Conservation (phyloP, 2,888 invertebrate species). For the Drosophila stalkeri region DNA sequence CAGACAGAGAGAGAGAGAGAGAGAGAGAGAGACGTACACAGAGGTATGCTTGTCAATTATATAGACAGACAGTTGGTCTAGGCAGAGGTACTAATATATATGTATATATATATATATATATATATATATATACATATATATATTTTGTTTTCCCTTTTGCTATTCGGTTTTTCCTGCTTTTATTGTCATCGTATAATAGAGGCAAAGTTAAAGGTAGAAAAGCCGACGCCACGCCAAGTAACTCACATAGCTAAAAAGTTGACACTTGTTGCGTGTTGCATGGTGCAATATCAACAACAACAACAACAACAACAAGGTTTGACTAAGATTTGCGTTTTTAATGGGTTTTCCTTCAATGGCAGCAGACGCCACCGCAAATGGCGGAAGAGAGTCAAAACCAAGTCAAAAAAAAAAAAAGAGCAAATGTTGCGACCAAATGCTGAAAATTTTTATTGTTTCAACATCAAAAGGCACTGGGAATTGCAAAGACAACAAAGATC, state of each 20-base stretch:
- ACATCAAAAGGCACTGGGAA: slow-evolving; percentile 67
- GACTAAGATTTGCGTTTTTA: slow-evolving; percentile 40
- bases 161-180: slow-evolving; percentile 43
- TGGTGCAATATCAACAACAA: background rate
- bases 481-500: slow-evolving; percentile 75
- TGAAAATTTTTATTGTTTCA: slow-evolving; percentile 64
- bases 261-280: slow-evolving; percentile 80
- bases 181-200: slow-evolving; percentile 70
- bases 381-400: slow-evolving; percentile 36
- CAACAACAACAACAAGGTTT: background rate
- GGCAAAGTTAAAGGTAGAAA: slow-evolving; percentile 67
- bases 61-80: slow-evolving; percentile 75
- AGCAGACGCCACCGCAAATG: slow-evolving; percentile 60
- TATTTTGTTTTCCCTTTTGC: slow-evolving; percentile 15
- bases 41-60: slow-evolving; percentile 51
- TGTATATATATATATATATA: background rate
- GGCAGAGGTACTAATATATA: slow-evolving; percentile 19
- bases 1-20: slow-evolving; percentile 49
- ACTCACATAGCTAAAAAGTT: slow-evolving; percentile 56
- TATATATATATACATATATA: too few species aligned
- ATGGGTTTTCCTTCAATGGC: slow-evolving; percentile 48
- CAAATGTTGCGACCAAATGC: slow-evolving; percentile 40
- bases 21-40: slow-evolving; percentile 1
- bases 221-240: slow-evolving; percentile 57
- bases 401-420: slow-evolving; percentile 5